These are phyloP conservation scores for Arrhopalites spinosus DNA, from an alignment of 2,888 invertebrate genomes.

Conservation along the genomic window DNA sequence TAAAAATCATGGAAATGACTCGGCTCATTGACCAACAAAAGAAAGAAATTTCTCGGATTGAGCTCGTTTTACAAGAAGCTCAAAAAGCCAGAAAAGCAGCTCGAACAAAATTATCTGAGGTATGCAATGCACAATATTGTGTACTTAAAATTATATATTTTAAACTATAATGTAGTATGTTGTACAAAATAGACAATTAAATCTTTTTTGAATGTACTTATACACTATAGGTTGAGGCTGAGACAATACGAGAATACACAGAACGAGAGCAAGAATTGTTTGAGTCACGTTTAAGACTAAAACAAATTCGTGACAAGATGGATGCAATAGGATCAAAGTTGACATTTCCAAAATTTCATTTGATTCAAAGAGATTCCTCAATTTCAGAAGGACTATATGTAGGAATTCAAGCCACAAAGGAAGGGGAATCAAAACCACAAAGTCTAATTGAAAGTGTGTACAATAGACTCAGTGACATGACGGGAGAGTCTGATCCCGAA, in stretches of 20 bases:
- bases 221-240: conserved; percentile 45
- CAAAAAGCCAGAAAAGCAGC: conserved; percentile 48
- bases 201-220: background rate
- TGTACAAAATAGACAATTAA: background rate
- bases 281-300: conserved; percentile 49
- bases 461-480: conserved; percentile 48
- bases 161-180: background rate
- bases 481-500: conserved; percentile 53
- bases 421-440: conserved; percentile 42
- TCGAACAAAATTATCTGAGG: conserved; percentile 40
- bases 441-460: conserved; percentile 50
- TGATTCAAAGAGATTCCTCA: conserved; percentile 55
- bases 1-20: conserved; percentile 43
- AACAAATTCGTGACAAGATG: conserved; percentile 55
- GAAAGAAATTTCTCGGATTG: conserved; percentile 45
- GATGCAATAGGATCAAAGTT: conserved; percentile 53
- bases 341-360: conserved; percentile 54
- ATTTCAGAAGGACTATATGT: conserved; percentile 49
- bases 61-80: conserved; percentile 43
- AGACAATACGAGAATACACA: conserved; percentile 50
- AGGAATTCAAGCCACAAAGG: conserved; percentile 23
- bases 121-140: conserved; percentile 4
- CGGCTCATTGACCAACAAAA: conserved; percentile 41
- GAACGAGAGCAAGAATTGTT: conserved; percentile 51
- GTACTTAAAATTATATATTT: background rate